phyloP scores from a whole-genome alignment of 2,888 invertebrate species.

The Pandemis heparana region DNA sequence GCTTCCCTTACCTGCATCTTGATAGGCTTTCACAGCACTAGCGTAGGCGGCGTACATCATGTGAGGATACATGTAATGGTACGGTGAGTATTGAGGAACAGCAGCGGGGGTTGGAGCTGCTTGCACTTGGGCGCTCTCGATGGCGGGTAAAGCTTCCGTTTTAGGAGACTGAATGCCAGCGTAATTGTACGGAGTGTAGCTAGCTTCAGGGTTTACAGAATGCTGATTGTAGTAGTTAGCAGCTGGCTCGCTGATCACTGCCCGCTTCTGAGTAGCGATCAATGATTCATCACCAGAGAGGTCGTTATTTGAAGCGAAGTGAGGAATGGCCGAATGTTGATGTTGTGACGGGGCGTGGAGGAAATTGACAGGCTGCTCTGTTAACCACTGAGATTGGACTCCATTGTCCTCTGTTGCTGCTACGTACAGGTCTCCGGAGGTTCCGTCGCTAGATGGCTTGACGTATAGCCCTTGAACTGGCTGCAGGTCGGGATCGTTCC shows the following conservation, averaged over 20 bases:
- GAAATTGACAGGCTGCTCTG: conserved; percentile 74
- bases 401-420: conserved; percentile 78
- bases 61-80: conserved; percentile 73
- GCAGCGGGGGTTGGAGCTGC: conserved; percentile 46
- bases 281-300: conserved; percentile 59
- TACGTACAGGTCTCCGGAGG: conserved; percentile 78
- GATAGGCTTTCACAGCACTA: conserved; percentile 65
- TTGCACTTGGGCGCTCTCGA: conserved; percentile 56
- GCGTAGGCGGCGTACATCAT: conserved; percentile 69
- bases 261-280: conserved; percentile 62
- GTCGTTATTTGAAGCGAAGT: conserved; percentile 49
- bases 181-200: conserved; percentile 60
- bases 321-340: conserved; percentile 51
- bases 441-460: conserved; percentile 75
- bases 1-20: conserved; percentile 60
- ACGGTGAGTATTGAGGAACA: conserved; percentile 64
- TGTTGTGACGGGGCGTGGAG: conserved; percentile 58
- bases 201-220: conserved; percentile 52
- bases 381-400: conserved; percentile 73
- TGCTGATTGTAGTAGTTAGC: conserved; percentile 69
- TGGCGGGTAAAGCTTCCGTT: conserved; percentile 43
- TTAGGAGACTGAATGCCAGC: conserved; percentile 52
- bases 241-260: conserved; percentile 60
- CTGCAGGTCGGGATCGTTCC: conserved; percentile 63
- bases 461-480: conserved; percentile 79